Base-by-base conservation (phyloP, 2,113 vertebrate genomes). In the Phodopus roborovskii region DNA sequence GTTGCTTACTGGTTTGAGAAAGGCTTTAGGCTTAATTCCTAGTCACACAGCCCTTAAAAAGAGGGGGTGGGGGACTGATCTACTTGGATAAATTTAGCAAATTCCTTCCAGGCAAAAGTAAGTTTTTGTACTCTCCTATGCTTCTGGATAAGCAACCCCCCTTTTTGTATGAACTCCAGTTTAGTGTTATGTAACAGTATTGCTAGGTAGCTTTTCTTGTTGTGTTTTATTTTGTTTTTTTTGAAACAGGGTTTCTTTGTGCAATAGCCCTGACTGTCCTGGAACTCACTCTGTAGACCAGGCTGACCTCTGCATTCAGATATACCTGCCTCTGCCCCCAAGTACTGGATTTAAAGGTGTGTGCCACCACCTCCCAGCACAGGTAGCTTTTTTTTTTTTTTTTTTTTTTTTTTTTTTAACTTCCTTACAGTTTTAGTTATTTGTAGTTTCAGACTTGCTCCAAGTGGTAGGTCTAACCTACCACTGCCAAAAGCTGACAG, bases 371-470 rank as follows among this genome's bases (percentile, higher is more conserved):
- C 26, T 3, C 26, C 62, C 3, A 3, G 62, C 62, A 66, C 64
- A 30, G 10, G 84, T 83, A 45, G 42, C 53, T 91, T 66, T 68
- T n/a, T n/a, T n/a, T n/a, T n/a, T n/a, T n/a, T n/a, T n/a, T n/a
- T n/a, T n/a, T n/a, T n/a, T n/a, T n/a, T n/a, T n/a, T n/a, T n/a
- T n/a, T n/a, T n/a, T 96, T 93, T 56, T 93, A 66, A 66, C 66
- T 13, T 90, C 60, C 6, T 20, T 79, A 5, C 22, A 90, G 53
- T 70, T 94, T 94, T 83, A 83, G 7, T 77, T 95, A 70, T 92
- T 79, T 87, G 9, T 84, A 84, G 58, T 84, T 42, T 39, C 22
- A 84, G 13, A 39, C n/a, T 64, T 82, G 28, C 70, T 97, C 81
- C 24, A 96, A 17, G 42, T 45, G 45, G 6, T 45, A 64, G 82